phyloP scores from a whole-genome alignment of 2,888 invertebrate species.

The Oithona nana region DNA sequence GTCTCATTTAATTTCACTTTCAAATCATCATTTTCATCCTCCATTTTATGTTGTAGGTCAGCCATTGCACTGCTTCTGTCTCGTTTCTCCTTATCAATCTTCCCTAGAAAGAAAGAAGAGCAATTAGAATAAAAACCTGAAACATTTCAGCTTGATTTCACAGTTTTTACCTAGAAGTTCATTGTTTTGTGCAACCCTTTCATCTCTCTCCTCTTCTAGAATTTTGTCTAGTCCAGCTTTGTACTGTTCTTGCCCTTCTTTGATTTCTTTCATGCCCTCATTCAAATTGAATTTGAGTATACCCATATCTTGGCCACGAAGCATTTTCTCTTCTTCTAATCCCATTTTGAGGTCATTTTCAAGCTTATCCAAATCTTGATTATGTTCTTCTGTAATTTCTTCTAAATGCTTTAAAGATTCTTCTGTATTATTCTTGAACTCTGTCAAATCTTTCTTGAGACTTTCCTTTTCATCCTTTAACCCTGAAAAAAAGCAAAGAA shows the following conservation, averaged over 20 bases:
- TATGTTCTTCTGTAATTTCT: not conserved
- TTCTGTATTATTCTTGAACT: not conserved
- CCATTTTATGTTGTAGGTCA: slow-evolving; percentile 4
- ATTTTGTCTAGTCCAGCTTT: not conserved
- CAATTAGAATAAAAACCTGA: too few relatives aligned
- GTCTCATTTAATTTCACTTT: not conserved
- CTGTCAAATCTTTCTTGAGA: too few relatives aligned
- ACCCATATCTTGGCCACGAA: slow-evolving; percentile 13
- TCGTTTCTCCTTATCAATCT: slow-evolving; percentile 9
- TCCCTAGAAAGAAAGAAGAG: not conserved
- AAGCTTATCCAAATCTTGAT: not conserved
- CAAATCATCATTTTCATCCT: not conserved
- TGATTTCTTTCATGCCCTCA: slow-evolving; percentile 8
- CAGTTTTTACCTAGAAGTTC: not conserved
- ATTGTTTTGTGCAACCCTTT: not conserved
- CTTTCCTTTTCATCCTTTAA: not conserved
- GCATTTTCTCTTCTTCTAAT: slow-evolving; percentile 17
- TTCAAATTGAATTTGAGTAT: slow-evolving; percentile 9
- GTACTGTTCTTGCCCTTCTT: not conserved
- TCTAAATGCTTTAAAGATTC: not conserved
- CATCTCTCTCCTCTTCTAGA: slow-evolving; percentile 7
- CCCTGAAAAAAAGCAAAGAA: too few relatives aligned
- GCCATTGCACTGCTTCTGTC: not conserved
- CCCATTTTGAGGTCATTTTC: slow-evolving; percentile 14
- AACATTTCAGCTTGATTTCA: too few relatives aligned